Percentiles rank a stretch among this genome's conserved stretches.
phyloP scores from a whole-genome alignment of 2,113 vertebrate genomes.

The Rynchops niger region DNA sequence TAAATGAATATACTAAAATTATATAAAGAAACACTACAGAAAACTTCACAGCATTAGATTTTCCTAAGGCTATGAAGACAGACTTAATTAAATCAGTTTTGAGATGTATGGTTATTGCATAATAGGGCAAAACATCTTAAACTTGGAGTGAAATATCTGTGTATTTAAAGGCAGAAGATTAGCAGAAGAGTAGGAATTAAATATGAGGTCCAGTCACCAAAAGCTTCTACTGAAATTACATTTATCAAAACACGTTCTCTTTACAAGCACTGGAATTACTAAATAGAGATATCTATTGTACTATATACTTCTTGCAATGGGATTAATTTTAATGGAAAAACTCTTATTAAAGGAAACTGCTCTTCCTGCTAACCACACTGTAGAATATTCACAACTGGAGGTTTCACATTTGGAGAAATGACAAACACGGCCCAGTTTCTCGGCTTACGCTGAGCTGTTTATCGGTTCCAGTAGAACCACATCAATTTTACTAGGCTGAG shows the following conservation, averaged over 20 bases:
- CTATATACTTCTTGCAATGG: not conserved
- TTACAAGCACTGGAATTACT: not conserved
- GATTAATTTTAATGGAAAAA: not conserved
- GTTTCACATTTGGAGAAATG: not conserved
- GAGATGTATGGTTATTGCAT: not conserved
- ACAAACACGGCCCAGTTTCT: not conserved
- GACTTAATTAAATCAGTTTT: not conserved
- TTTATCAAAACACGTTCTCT: not conserved
- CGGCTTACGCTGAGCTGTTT: not conserved
- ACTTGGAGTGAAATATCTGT: not conserved
- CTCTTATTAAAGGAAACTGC: not conserved
- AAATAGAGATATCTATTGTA: not conserved
- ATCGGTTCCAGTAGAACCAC: not conserved
- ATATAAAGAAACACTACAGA: not conserved
- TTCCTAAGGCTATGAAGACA: not conserved
- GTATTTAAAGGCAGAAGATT: not conserved
- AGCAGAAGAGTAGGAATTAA: not conserved
- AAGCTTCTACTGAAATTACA: not conserved
- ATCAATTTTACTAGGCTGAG: not conserved
- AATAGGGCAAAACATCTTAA: not conserved
- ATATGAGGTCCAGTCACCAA: not conserved
- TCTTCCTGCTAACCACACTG: not conserved
- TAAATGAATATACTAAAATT: not conserved
- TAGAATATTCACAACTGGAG: not conserved
- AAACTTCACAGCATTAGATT: not conserved